phyloP scores from a whole-genome alignment of 2,888 invertebrate genomes.

The Patella ulyssiponensis region DNA sequence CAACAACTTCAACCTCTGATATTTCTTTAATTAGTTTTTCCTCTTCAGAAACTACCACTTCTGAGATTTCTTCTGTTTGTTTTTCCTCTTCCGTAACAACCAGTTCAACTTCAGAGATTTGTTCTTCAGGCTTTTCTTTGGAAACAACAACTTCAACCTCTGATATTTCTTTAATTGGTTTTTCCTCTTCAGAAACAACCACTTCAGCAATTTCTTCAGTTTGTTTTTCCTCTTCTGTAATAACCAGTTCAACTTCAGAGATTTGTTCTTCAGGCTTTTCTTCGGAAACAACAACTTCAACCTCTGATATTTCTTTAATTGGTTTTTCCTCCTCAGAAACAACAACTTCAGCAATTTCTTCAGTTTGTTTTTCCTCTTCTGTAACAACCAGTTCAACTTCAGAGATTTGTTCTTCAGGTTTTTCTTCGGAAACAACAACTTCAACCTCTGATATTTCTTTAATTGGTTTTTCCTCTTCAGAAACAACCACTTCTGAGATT shows the following conservation, averaged over 20 bases:
- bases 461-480: conserved; percentile 13
- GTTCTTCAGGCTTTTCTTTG: conserved; percentile 8
- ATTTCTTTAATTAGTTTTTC: not conserved
- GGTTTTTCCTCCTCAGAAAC: conserved; percentile 21
- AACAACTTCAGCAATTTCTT: conserved; percentile 5
- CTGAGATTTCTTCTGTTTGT: not conserved
- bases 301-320: conserved; percentile 1
- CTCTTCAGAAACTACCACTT: not conserved
- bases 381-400: conserved; percentile 17
- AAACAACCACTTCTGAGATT: conserved; percentile 17
- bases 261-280: not conserved
- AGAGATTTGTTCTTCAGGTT: not conserved
- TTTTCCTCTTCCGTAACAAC: conserved; percentile 8
- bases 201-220: conserved; percentile 68
- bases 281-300: conserved; percentile 24
- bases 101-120: conserved; percentile 15
- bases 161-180: conserved; percentile 11
- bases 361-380: conserved; percentile 13
- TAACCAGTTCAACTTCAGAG: not conserved
- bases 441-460: conserved; percentile 1
- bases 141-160: not conserved
- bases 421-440: conserved; percentile 14
- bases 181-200: not conserved
- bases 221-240: conserved; percentile 39
- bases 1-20: not conserved